phyloP scores from a whole-genome alignment of 2,797 vertebrate species.

The Psittacula derbiana region DNA sequence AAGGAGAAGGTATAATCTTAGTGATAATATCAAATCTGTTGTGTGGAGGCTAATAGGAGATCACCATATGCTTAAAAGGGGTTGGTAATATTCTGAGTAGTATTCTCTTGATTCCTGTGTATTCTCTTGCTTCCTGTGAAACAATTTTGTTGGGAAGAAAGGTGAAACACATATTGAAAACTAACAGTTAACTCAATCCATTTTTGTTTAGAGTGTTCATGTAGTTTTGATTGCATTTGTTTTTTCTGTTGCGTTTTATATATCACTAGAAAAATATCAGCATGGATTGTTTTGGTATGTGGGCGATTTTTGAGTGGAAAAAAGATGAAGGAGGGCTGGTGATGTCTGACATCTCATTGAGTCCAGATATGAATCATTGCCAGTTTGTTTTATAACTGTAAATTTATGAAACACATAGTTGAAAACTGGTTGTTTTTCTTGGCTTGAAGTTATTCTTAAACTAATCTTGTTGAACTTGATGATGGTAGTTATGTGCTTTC shows the following conservation, averaged over 20 bases:
- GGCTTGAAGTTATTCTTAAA: neutral
- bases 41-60: neutral
- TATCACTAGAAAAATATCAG: neutral
- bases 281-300: neutral
- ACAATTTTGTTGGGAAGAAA: neutral
- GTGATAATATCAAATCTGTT: neutral
- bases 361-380: neutral
- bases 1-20: neutral
- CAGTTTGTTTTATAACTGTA: neutral
- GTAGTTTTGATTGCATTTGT: neutral
- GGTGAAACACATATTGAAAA: neutral
- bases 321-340: neutral
- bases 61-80: neutral
- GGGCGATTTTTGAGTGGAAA: neutral
- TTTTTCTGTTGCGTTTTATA: constrained; percentile 23
- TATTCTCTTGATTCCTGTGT: neutral
- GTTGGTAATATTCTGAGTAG: neutral
- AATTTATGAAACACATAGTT: neutral
- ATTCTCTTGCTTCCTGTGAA: neutral
- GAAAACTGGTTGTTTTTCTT: constrained; percentile 1
- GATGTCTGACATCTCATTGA: neutral
- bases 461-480: neutral
- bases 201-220: neutral
- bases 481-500: neutral
- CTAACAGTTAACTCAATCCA: neutral